Evolutionary conservation across 2,797 vertebrate species (phyloP), one percentile per base, ranked within the genome.

Genomic region (Sternarchorhynchus goeldii): DNA sequence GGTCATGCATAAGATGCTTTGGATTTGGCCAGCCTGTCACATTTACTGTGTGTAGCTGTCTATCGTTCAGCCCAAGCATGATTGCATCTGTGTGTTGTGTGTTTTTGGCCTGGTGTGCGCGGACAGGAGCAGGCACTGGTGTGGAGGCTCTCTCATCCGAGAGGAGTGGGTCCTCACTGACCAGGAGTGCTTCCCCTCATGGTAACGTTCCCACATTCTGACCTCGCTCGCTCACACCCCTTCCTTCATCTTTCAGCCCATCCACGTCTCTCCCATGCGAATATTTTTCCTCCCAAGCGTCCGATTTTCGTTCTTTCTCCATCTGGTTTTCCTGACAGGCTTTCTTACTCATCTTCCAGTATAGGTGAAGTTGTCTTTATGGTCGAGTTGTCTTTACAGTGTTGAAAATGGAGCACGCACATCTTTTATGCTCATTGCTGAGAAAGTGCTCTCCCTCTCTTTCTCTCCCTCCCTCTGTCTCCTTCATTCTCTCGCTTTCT

Each of bases 151-250:
- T 20, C 86, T 99, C 88, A 94, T 99, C 90, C 93, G 97, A 86
- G 96, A 98, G 83, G 93, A 97, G 73, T 98, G 97, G 97, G 93
- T 99, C 90, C 88, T 99, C 84, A 98, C 97, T 0, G 96, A 96
- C 83, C 95, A 96, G 21, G 96, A 98, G 73, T 99, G 97, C 87
- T 98, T 99, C 87, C 96, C 95, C 67, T 96, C 97, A 82, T 94
- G 93, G 93, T 94, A 93, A 89, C 31, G n/a, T 12, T 25, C 25
- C 20, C 29, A 1, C n/a, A 7, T 64, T 34, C 29, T 53, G 16
- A 39, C 18, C 63, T 50, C 45, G 73, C 50, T 57, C 5, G 21
- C 53, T n/a, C 14, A 12, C 17, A 6, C 17, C 73, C 66, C 16
- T 59, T 25, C 36, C 5, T 5, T 14, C 16, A 34, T 12, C 2